Base-by-base conservation (phyloP, 1,140 invertebrate genomes). In the Pteromalus puparum region DNA sequence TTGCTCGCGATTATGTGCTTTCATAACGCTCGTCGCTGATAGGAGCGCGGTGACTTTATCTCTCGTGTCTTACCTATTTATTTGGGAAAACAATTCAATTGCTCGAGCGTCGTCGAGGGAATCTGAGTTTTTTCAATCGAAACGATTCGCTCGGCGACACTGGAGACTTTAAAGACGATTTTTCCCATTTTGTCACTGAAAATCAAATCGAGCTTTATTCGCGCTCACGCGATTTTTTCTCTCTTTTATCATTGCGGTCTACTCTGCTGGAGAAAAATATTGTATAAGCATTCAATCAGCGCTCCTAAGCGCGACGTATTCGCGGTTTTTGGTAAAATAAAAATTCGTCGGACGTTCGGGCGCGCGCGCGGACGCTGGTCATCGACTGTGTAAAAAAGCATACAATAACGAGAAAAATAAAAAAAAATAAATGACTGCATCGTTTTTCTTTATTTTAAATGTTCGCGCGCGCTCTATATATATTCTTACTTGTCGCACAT, bases 401-500 rank as follows among this genome's bases (percentile, higher is more conserved):
- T 53, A 53, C n/a, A 53, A 12, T 4, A 53, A 53, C 9, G 21
- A 79, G 67, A 67, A 74, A 70, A 81, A 53, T 75, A 67, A 81
- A 53, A 75, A 74, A 75, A 65, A 72, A 72, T 74, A n/a, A 61
- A 79, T 12, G 68, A 75, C 24, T 38, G 70, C 67, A 80, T 68
- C 68, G 46, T 68, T 81, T 34, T 79, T 79, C 68, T 74, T 85
- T 85, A 77, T 72, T 81, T 85, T 4, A 85, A 81, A 77, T 77
- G 68, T 61, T 81, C 68, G 73, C 73, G 72, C 83, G 78, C 78
- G 73, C 73, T 76, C 30, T 84, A 75, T 84, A 84, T 84, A 81
- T 84, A 81, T 68, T 84, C 70, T 84, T 79, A 74, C 5, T 81
- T 81, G 42, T 81, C 83, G 79, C 83, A 81, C 77, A 85, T 85